Conservation (phyloP, 2,797 vertebrate genomes). For the Eremophila alpestris region DNA sequence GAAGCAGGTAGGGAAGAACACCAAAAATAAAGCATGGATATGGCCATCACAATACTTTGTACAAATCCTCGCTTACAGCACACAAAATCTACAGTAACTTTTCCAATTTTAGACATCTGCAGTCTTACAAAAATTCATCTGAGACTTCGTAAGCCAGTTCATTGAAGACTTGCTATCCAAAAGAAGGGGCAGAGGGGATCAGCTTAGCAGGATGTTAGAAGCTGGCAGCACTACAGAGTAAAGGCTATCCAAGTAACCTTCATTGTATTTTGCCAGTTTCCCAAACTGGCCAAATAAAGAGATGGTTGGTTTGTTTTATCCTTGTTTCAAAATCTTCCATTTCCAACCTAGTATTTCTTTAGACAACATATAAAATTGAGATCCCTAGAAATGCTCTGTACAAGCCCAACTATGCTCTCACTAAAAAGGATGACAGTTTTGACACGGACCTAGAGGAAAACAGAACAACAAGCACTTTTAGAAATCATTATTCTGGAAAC, state of each 20-base stretch:
- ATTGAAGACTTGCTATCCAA: background rate
- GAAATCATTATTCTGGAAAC: background rate
- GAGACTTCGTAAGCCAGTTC: background rate
- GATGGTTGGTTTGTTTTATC: background rate
- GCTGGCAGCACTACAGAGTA: background rate
- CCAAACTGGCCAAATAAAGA: background rate
- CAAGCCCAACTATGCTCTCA: background rate
- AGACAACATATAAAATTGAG: background rate
- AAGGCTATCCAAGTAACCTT: background rate
- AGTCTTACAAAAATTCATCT: background rate
- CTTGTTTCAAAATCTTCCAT: background rate
- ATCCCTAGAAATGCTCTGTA: background rate
- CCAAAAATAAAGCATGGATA: fast-evolving
- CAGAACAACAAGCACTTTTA: fast-evolving
- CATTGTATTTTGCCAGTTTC: background rate
- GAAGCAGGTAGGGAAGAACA: background rate
- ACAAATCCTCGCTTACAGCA: background rate
- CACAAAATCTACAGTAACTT: background rate
- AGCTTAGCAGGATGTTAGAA: background rate
- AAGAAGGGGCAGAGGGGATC: background rate
- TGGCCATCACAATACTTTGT: fast-evolving
- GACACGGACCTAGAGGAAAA: background rate
- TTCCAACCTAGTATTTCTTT: background rate
- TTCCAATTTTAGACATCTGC: background rate
- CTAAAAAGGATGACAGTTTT: background rate